Evolutionary conservation across 1,140 invertebrate species (phyloP), one percentile per base, ranked within the genome.

Genomic region (Drosophila carrolli): DNA sequence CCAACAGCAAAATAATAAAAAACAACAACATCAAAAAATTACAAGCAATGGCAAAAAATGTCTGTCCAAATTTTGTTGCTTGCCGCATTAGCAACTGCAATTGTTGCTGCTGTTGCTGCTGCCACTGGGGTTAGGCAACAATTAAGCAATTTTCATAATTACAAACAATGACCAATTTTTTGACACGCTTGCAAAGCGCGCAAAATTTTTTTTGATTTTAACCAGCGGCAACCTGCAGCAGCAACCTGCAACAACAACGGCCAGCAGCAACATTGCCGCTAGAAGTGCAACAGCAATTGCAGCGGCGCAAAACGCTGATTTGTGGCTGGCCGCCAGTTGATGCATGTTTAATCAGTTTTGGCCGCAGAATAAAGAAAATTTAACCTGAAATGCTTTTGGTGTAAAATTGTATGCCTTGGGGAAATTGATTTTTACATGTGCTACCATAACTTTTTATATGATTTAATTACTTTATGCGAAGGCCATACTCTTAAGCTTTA

Each of bases 101-200:
- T 47, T 62, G 58, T 63, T 48, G 51, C 43, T 53, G 62, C 48
- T 43, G 19, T 16, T 75, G 56, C 58, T 66, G 76, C 55, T 81
- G 72, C 51, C 62, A 72, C 62, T 58, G 74, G 53, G 73, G 84
- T 88, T 88, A 79, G 79, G 85, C 80, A 89, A 84, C 85, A 89
- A 89, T 89, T 89, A 89, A 89, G 84, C 84, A 89, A 89, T 89
- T 89, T 90, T 89, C 80, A 89, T 89, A 89, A 89, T 89, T 89
- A 89, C 85, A 76, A 89, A 90, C 84, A 89, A 89, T 89, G 84
- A 89, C 80, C 84, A 89, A 89, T 90, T 89, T 84, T 89, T 89
- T 89, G 84, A 89, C 84, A 89, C 84, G 84, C 84, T 89, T 82
- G 84, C 79, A 88, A 86, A 80, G 80, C 82, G 79, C 82, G 71